Evolutionary conservation across 2,797 vertebrate genomes (phyloP), one percentile per base, ranked within the genome.

Genomic region (Smutsia temminckii): DNA sequence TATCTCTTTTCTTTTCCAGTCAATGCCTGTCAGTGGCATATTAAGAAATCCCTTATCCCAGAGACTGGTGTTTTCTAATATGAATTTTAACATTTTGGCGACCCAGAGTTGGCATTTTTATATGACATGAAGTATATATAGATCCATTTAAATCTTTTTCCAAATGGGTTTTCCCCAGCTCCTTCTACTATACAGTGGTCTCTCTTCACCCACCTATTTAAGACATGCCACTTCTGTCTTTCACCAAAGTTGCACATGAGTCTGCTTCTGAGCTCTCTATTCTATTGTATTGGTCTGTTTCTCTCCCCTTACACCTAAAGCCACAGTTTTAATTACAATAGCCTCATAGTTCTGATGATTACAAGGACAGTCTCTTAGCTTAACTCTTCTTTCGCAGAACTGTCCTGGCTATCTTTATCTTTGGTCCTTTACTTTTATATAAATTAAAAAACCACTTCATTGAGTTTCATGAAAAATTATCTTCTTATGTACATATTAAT

Each of bases 161-260:
- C 12, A 29, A 37, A 2, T 11, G 8, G 37, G 55, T 57, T 75
- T 46, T 49, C 18, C 49, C 32, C 32, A 42, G 34, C 55, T 77
- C 66, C 25, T 12, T 29, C n/a, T n/a, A 5, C n/a, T 46, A 1
- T 17, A 46, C 6, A 25, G 55, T 4, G 32, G 27, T 53, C 63
- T 61, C 34, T 64, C 74, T 37, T 14, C 6, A 18, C 21, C 29
- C 12, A 46, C 6, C 3, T 16, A 68, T 40, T 40, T 2, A 17
- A 53, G 21, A 46, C 13, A 1, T 0, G 1, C 23, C 5, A 17
- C 34, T 8, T 63, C 34, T 16, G 2, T 55, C 46, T 32, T 21
- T 17, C 0, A 16, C 21, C 63, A 20, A 3, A 71, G 59, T 71
- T 14, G 27, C 11, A 6, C 0, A 0, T 0, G 0, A 14, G 8